Conservation (phyloP, 64 coral and sea anemone genomes). For the Orbicella faveolata region DNA sequence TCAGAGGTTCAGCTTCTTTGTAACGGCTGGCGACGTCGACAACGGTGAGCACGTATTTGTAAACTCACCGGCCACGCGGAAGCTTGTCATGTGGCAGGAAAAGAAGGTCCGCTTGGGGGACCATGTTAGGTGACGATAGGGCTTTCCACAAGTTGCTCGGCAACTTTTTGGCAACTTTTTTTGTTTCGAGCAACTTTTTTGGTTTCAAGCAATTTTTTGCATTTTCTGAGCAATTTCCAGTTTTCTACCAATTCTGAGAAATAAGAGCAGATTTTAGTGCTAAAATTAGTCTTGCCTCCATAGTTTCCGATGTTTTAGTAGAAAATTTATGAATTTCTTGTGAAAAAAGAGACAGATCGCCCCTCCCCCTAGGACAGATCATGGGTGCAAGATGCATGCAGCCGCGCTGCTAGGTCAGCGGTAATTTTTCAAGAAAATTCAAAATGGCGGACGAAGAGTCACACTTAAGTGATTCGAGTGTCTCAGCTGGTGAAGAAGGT, state of each 20-base stretch:
- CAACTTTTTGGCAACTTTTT: slow-evolving; percentile 2
- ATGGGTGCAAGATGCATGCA: slow-evolving; percentile 16
- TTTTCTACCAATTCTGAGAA: not conserved
- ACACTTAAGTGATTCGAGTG: not conserved
- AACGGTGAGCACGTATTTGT: too few species aligned
- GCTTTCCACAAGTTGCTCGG: slow-evolving; percentile 7
- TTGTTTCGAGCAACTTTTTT: slow-evolving; percentile 27
- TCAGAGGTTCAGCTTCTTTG: slow-evolving; percentile 29
- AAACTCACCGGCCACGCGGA: too few species aligned
- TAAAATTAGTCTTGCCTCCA: slow-evolving; percentile 21
- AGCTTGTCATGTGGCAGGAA: not conserved
- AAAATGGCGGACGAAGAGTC: slow-evolving; percentile 28
- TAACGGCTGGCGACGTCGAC: not conserved
- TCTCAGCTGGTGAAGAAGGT: not conserved
- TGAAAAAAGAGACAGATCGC: not conserved
- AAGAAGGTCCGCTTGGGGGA: slow-evolving; percentile 31
- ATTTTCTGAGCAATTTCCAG: not conserved
- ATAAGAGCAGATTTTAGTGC: slow-evolving; percentile 12
- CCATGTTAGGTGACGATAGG: not conserved
- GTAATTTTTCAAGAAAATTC: not conserved
- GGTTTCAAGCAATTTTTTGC: slow-evolving; percentile 13
- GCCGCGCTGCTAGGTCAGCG: slow-evolving; percentile 16
- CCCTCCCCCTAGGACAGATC: not conserved
- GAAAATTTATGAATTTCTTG: slow-evolving; percentile 24
- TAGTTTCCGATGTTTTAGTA: slow-evolving; percentile 28